Conservation (phyloP, 2,797 vertebrate species). For the Scomberomorus guttatus region DNA sequence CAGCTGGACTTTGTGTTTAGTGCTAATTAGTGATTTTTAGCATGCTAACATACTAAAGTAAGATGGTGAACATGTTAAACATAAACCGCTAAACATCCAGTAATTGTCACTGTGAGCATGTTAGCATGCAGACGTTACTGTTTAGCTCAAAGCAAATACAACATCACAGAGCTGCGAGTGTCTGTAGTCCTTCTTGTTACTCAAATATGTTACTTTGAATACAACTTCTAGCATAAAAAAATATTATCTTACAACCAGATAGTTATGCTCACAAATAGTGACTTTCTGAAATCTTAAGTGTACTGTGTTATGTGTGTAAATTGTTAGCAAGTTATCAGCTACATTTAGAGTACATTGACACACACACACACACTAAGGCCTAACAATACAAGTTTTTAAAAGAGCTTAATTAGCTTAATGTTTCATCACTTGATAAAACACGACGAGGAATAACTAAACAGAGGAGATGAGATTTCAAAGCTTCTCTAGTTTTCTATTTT, state of each 20-base stretch:
- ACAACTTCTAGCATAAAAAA: neutral
- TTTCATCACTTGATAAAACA: neutral
- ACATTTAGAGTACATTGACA: too few relatives aligned
- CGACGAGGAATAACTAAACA: neutral
- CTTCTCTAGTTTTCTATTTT: constrained; percentile 57
- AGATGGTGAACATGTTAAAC: neutral
- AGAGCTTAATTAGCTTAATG: neutral
- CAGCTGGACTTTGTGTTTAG: too few relatives aligned
- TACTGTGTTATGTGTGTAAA: neutral
- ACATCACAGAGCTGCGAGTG: too few relatives aligned
- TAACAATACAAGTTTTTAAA: neutral
- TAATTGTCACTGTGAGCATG: too few relatives aligned
- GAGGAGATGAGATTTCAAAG: constrained; percentile 39
- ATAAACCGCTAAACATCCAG: too few relatives aligned
- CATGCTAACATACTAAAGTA: neutral
- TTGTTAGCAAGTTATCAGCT: neutral
- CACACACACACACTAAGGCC: neutral
- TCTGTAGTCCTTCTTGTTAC: neutral
- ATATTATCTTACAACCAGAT: neutral
- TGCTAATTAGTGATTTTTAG: too few relatives aligned
- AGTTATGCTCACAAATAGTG: neutral
- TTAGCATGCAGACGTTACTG: neutral
- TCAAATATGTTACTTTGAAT: neutral
- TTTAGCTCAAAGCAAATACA: neutral
- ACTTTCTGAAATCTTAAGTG: neutral